phyloP scores from a whole-genome alignment of 2,888 invertebrate species.

The Limnephilus lunatus region DNA sequence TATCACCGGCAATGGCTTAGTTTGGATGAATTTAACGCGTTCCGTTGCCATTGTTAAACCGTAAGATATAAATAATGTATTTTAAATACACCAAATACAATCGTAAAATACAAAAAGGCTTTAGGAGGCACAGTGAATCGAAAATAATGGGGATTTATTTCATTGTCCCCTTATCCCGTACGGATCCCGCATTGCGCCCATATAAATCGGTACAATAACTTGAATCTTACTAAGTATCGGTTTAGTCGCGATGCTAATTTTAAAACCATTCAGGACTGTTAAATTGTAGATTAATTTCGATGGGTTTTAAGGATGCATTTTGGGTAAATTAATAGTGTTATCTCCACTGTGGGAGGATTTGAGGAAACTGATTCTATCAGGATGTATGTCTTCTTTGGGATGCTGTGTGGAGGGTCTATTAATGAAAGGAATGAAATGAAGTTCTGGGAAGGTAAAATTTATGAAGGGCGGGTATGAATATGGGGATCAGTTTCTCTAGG shows the following conservation, averaged over 20 bases:
- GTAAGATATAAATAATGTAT: background rate
- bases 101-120: background rate
- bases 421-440: too few relatives aligned
- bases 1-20: background rate
- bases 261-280: background rate
- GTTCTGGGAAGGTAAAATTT: too few relatives aligned
- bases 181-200: background rate
- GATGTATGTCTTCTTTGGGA: too few relatives aligned
- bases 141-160: constrained; percentile 5
- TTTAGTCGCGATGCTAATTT: background rate
- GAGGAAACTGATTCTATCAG: too few relatives aligned
- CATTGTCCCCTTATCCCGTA: constrained; percentile 26
- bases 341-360: too few relatives aligned
- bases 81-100: constrained; percentile 2
- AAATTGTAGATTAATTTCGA: background rate
- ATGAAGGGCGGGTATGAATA: too few relatives aligned
- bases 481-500: too few relatives aligned
- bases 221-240: background rate
- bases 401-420: too few relatives aligned
- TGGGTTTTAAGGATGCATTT: background rate
- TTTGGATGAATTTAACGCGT: background rate
- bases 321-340: too few relatives aligned
- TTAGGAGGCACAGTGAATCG: constrained; percentile 5
- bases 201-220: background rate
- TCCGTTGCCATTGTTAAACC: background rate